Percentiles rank a stretch among this genome's conserved stretches.
phyloP scores from a whole-genome alignment of 2,888 invertebrate genomes.

The Phyllotreta striolata region DNA sequence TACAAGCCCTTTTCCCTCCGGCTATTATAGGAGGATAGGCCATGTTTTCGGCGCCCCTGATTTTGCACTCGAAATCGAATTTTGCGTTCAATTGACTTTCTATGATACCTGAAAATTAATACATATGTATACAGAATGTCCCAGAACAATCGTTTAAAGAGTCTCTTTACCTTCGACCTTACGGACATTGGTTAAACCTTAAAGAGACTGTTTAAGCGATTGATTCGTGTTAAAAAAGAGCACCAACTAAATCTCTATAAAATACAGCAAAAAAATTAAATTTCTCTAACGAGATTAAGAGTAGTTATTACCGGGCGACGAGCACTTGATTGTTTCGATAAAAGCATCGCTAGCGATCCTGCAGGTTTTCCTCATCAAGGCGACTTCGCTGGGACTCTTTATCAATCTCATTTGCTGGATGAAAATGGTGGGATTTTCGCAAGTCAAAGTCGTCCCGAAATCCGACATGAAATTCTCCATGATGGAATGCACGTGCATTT shows the following conservation, averaged over 20 bases:
- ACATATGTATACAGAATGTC: not conserved
- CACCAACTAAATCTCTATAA: no score
- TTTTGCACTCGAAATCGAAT: constrained; percentile 85
- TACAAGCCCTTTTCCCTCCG: constrained; percentile 87
- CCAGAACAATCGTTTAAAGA: no score
- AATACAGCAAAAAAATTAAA: no score
- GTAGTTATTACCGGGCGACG: constrained; percentile 67
- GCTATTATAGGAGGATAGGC: constrained; percentile 99
- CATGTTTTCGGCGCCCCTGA: constrained; percentile 83
- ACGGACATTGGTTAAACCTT: no score
- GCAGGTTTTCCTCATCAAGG: constrained; percentile 85
- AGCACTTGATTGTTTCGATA: constrained; percentile 77
- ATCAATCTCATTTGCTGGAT: constrained; percentile 72
- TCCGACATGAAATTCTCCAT: constrained; percentile 53
- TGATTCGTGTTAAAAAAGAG: no score
- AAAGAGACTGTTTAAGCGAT: no score
- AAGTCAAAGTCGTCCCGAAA: constrained; percentile 47
- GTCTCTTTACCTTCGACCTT: no score
- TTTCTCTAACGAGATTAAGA: no score
- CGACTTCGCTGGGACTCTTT: constrained; percentile 85
- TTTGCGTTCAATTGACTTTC: constrained; percentile 86
- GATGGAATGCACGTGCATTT: constrained; percentile 55
- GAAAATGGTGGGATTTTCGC: constrained; percentile 60
- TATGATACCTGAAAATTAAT: constrained; percentile 66
- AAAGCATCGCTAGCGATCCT: constrained; percentile 83